Evolutionary conservation across 2,888 invertebrate species (phyloP).

Genomic region (Pasiphila rectangulata): DNA sequence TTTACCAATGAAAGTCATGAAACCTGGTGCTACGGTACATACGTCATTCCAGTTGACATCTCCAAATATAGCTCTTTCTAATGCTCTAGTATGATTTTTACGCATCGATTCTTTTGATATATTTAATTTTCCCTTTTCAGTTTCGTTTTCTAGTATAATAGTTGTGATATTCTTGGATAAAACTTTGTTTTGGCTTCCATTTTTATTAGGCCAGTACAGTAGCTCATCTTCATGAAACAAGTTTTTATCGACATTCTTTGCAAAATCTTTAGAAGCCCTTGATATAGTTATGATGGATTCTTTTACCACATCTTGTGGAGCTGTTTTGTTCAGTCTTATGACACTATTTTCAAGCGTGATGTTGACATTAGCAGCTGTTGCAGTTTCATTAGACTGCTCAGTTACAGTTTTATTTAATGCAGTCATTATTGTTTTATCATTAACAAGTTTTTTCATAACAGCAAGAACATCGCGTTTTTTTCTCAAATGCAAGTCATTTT

Average conservation of each 20-base stretch:
- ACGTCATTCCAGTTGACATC: constrained; percentile 69
- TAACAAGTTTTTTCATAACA: no score
- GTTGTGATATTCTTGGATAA: constrained; percentile 55
- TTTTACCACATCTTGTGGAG: constrained; percentile 4
- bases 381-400: neutral
- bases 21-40: constrained; percentile 61
- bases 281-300: constrained; percentile 4
- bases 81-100: constrained; percentile 51
- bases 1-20: constrained; percentile 71
- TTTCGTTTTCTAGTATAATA: constrained; percentile 60
- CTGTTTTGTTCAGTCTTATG: constrained; percentile 8
- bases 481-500: constrained; percentile 36
- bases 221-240: constrained; percentile 50
- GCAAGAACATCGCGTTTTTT: constrained; percentile 44
- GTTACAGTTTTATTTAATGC: constrained; percentile 6
- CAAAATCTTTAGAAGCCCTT: constrained; percentile 32
- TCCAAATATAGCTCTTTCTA: constrained; percentile 68
- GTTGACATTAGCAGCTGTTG: neutral
- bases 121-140: constrained; percentile 58
- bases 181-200: constrained; percentile 12
- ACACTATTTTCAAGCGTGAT: neutral
- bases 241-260: constrained; percentile 48
- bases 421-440: neutral
- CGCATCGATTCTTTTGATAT: constrained; percentile 54
- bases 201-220: constrained; percentile 61